Conservation (phyloP, 1,140 invertebrate genomes). For the Drosophila mojavensis region DNA sequence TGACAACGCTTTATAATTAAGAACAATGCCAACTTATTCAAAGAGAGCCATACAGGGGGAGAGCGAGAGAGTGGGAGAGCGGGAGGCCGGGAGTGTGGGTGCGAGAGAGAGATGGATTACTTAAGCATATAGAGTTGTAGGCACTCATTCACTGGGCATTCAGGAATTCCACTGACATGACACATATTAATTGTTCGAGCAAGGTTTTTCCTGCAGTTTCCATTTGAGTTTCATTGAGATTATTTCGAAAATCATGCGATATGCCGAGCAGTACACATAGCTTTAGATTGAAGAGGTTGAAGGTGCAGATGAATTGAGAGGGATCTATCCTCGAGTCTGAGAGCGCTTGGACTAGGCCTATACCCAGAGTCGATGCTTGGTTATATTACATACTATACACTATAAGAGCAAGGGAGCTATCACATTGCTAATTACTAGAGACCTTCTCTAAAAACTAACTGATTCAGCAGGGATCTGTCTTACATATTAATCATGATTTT, state of each 20-base stretch:
- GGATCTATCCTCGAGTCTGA: no score
- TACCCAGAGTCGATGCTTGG: no score
- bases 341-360: no score
- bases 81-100: conserved; percentile 1
- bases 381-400: no score
- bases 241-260: not conserved
- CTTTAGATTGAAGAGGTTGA: no score
- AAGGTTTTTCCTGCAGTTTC: conserved; percentile 14
- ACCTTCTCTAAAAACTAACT: no score
- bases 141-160: conserved; percentile 36
- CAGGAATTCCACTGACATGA: conserved; percentile 41
- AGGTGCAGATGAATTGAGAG: not conserved
- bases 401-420: no score
- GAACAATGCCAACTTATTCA: conserved; percentile 78
- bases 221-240: conserved; percentile 20
- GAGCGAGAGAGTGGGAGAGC: conserved; percentile 8
- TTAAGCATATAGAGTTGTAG: conserved; percentile 29
- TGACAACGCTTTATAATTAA: conserved; percentile 82
- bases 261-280: not conserved
- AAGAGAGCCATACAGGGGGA: conserved; percentile 24
- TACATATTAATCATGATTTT: no score
- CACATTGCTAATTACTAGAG: no score
- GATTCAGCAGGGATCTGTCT: no score
- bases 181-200: conserved; percentile 45
- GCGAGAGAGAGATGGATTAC: not conserved